A percentile compares a stretch with the other conserved stretches of the same genome.
These are phyloP conservation scores for Sebastes cheni DNA, from an alignment of 2,797 vertebrate species.

Conservation along the genomic window DNA sequence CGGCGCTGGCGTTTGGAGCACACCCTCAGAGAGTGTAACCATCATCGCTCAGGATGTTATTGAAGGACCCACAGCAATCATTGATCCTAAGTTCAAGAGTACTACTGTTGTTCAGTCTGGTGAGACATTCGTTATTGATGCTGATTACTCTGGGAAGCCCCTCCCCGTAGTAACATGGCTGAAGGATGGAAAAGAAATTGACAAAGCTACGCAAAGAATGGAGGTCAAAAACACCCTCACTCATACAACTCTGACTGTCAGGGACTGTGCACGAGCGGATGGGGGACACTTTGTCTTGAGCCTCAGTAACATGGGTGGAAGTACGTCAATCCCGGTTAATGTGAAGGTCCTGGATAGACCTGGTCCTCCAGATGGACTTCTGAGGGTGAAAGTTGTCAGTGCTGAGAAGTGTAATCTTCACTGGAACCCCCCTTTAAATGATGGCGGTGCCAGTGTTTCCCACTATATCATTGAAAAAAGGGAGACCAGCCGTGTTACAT, in stretches of 20 bases:
- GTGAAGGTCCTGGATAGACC: conserved; percentile 94
- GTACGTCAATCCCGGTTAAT: conserved; percentile 88
- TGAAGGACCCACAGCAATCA: conserved; percentile 87
- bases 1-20: conserved; percentile 90
- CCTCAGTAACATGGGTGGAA: conserved; percentile 92
- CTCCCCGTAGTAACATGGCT: conserved; percentile 90
- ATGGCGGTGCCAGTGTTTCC: conserved; percentile 93
- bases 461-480: conserved; percentile 96
- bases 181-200: conserved; percentile 90
- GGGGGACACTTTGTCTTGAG: conserved; percentile 91
- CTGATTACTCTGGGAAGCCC: conserved; percentile 94
- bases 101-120: conserved; percentile 86
- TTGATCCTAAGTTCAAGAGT: conserved; percentile 92
- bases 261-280: conserved; percentile 86
- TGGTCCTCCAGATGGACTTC: conserved; percentile 89
- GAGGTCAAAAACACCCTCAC: conserved; percentile 91
- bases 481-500: conserved; percentile 93
- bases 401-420: conserved; percentile 92
- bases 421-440: conserved; percentile 92
- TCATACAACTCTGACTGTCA: conserved; percentile 86
- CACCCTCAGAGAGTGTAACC: conserved; percentile 88
- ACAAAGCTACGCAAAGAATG: conserved; percentile 84
- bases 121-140: conserved; percentile 93
- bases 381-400: conserved; percentile 90
- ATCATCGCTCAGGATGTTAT: conserved; percentile 91